Conservation (phyloP, 2,113 vertebrate species). For the Serilophus lunatus region DNA sequence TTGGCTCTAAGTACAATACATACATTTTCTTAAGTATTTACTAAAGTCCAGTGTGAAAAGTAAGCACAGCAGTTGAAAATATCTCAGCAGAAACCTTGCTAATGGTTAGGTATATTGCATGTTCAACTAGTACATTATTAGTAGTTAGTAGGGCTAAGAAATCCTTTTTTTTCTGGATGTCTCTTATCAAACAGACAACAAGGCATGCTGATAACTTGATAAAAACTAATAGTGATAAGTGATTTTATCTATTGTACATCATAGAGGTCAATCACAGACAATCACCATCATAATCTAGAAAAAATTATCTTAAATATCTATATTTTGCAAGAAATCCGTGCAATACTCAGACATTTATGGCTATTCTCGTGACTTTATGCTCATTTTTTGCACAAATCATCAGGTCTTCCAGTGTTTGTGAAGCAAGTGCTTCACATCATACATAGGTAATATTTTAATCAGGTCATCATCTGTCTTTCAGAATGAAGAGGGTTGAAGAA, state of each 20-base stretch:
- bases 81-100: neutral
- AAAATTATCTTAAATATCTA: neutral
- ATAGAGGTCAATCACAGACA: neutral
- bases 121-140: neutral
- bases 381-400: neutral
- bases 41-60: neutral
- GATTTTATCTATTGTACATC: neutral
- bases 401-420: neutral
- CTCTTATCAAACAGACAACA: neutral
- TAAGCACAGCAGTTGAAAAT: neutral
- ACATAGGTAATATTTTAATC: neutral
- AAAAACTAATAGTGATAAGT: neutral
- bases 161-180: neutral
- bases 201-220: neutral
- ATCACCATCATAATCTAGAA: neutral
- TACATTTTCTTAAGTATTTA: neutral
- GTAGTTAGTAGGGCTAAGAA: neutral
- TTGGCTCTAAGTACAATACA: neutral
- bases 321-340: neutral
- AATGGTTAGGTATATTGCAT: neutral
- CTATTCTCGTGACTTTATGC: neutral
- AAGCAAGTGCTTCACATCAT: neutral
- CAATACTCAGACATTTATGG: neutral
- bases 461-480: neutral
- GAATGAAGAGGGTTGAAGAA: neutral